Evolutionary conservation across 2,888 invertebrate genomes (phyloP).

Genomic region (Diaperis boleti): DNA sequence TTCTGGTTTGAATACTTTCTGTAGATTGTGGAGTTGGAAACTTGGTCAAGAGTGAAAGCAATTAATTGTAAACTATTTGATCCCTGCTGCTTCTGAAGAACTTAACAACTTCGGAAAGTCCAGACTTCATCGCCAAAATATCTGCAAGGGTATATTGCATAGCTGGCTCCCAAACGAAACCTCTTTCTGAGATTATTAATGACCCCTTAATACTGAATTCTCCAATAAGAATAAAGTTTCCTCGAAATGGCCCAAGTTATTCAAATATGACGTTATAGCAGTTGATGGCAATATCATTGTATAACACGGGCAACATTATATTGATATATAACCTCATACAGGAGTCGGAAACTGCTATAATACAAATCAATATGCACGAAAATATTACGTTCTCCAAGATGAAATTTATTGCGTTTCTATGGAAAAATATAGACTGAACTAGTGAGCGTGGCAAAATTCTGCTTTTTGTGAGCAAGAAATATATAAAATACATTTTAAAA

Average conservation of each 20-base stretch:
- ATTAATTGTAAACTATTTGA: constrained; percentile 35
- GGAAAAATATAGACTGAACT: constrained; percentile 29
- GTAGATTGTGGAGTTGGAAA: constrained; percentile 2
- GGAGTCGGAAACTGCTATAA: constrained; percentile 46
- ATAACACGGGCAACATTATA: constrained; percentile 48
- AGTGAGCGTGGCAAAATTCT: background rate
- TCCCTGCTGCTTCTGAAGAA: constrained; percentile 30
- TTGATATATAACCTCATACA: constrained; percentile 52
- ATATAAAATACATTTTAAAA: background rate
- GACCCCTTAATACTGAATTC: constrained; percentile 33
- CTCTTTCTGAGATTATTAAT: constrained; percentile 32
- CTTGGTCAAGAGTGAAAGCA: constrained; percentile 27
- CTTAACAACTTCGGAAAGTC: constrained; percentile 31
- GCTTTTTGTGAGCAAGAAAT: background rate
- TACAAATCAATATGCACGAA: constrained; percentile 50
- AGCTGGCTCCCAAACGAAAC: constrained; percentile 28
- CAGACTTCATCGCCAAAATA: constrained; percentile 30
- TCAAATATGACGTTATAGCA: constrained; percentile 35
- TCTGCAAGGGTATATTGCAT: constrained; percentile 31
- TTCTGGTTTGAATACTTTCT: constrained; percentile 26
- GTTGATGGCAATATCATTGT: constrained; percentile 46
- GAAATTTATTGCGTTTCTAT: constrained; percentile 31
- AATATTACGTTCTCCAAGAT: constrained; percentile 37
- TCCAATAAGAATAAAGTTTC: constrained; percentile 33
- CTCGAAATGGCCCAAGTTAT: constrained; percentile 36